A percentile compares a stretch with the other conserved stretches of the same genome.
Evolutionary conservation across 2,113 vertebrate species (phyloP).

Genomic region (Nibea albiflora): DNA sequence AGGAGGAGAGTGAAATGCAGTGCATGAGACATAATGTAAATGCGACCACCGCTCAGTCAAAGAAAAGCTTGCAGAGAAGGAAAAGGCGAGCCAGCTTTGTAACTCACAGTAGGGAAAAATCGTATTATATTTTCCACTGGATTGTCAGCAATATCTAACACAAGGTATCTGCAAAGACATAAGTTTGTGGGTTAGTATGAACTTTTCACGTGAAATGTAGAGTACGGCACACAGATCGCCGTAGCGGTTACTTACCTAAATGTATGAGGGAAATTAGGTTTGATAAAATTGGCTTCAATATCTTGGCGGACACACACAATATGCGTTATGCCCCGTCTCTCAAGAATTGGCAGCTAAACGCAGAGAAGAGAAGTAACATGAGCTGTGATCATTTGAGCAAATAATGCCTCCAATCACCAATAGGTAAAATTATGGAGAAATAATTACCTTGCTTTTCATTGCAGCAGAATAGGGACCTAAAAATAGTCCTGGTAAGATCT

Average conservation of each 20-base stretch:
- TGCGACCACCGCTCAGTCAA: background rate
- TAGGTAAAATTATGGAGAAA: conserved; percentile 22
- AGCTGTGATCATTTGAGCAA: background rate
- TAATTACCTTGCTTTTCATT: conserved; percentile 98
- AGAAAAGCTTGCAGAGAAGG: background rate
- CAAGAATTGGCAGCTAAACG: conserved; percentile 91
- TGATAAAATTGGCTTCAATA: conserved; percentile 99
- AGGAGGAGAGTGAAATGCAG: conserved; percentile 44
- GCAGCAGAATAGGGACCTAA: conserved; percentile 98
- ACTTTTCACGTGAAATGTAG: background rate
- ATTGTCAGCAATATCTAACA: conserved; percentile 99
- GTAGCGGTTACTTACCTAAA: conserved; percentile 89
- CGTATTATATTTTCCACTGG: conserved; percentile 98
- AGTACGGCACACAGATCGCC: background rate
- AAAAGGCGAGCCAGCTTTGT: background rate
- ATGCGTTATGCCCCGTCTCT: conserved; percentile 97
- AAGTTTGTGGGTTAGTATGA: background rate
- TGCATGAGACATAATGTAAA: background rate
- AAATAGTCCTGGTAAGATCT: conserved; percentile 97
- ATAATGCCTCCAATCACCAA: background rate
- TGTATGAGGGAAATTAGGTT: conserved; percentile 97
- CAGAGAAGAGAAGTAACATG: background rate
- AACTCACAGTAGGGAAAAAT: conserved; percentile 96
- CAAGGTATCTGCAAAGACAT: conserved; percentile 91
- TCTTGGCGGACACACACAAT: conserved; percentile 98